Evolutionary conservation across 2,113 vertebrate genomes (phyloP).

Genomic region (Eulacestoma nigropectus): DNA sequence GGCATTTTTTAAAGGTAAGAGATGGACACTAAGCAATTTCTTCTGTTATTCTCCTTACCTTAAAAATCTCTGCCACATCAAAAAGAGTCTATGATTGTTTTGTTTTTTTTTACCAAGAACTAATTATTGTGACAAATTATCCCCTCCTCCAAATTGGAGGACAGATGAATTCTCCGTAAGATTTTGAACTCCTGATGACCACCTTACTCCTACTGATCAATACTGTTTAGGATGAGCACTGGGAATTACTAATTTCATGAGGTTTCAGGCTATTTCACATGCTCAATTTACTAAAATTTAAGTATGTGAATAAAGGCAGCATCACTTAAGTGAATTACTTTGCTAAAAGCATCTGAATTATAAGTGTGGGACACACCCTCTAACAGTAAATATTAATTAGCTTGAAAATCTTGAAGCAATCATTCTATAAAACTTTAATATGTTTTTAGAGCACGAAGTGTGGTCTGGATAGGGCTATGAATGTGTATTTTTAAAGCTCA

Average conservation of each 20-base stretch:
- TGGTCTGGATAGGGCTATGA: neutral
- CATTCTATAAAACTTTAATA: neutral
- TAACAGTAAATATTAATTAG: neutral
- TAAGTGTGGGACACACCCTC: neutral
- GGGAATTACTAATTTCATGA: neutral
- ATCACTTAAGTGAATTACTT: neutral
- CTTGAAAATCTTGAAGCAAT: neutral
- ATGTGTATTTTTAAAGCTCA: neutral
- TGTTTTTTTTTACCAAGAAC: neutral
- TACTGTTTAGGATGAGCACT: neutral
- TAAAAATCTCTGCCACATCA: neutral
- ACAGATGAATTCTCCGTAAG: neutral
- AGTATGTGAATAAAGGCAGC: neutral
- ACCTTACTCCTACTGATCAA: neutral
- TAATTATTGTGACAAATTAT: neutral
- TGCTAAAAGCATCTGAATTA: neutral
- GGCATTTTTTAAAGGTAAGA: neutral
- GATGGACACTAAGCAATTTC: neutral
- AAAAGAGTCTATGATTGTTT: rapidly evolving
- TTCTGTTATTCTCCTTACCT: neutral
- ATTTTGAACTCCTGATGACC: neutral
- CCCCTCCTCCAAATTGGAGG: neutral
- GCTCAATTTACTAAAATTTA: neutral
- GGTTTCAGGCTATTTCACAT: neutral
- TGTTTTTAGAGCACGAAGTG: neutral